Evolutionary conservation across 2,113 vertebrate species (phyloP).

Genomic region (Neopipo cinnamomea): DNA sequence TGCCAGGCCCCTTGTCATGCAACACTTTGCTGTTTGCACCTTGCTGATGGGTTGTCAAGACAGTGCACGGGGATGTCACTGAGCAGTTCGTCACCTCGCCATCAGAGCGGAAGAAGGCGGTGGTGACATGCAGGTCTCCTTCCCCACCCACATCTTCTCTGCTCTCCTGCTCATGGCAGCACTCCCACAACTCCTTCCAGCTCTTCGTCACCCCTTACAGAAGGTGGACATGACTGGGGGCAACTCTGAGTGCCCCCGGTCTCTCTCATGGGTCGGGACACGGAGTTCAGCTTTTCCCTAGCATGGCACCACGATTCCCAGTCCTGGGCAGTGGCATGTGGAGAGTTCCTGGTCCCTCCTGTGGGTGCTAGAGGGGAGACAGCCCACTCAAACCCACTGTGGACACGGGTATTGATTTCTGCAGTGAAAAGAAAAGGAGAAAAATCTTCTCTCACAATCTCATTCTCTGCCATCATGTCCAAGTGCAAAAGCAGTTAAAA

Average conservation of each 20-base stretch:
- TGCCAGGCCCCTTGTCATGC: background rate
- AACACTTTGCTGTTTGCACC: slow-evolving; percentile 26
- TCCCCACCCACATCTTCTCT: background rate
- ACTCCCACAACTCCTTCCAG: background rate
- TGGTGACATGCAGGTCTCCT: background rate
- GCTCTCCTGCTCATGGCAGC: background rate
- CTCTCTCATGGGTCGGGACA: background rate
- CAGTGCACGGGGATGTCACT: background rate
- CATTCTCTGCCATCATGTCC: background rate
- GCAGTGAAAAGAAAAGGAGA: background rate
- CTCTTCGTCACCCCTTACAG: background rate
- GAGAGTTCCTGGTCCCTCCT: fast-evolving
- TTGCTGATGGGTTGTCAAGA: slow-evolving; percentile 38
- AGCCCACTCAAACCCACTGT: background rate
- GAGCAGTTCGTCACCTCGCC: background rate
- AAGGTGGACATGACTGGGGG: background rate
- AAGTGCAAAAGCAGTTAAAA: background rate
- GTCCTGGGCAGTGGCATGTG: fast-evolving
- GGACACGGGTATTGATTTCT: background rate
- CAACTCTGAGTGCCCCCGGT: background rate
- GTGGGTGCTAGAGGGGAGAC: background rate
- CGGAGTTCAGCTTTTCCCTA: background rate
- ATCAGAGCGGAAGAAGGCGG: background rate
- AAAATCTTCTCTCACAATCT: background rate
- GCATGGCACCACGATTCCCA: fast-evolving